Percentiles rank a stretch among this genome's conserved stretches.
phyloP scores from a whole-genome alignment of 2,888 invertebrate species.

The Lymantria monacha region DNA sequence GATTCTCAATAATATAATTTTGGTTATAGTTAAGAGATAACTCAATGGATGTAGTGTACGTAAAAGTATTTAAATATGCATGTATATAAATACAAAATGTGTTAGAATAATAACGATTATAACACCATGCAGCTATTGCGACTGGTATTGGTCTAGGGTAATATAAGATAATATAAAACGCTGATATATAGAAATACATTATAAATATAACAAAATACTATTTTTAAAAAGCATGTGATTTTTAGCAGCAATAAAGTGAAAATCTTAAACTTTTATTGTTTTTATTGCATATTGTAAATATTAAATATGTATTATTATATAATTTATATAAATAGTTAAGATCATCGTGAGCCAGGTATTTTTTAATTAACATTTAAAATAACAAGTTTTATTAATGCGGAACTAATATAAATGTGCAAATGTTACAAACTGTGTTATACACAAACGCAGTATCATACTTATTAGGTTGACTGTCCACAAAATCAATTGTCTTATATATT shows the following conservation, averaged over 20 bases:
- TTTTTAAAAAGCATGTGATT: conserved; percentile 41
- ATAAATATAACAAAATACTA: too few species aligned
- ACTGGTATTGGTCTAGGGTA: conserved; percentile 7
- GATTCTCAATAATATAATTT: background rate
- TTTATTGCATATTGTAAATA: conserved; percentile 7
- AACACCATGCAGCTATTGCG: conserved; percentile 5
- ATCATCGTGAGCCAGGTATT: conserved; percentile 20
- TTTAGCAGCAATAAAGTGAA: conserved; percentile 7
- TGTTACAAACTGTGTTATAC: conserved; percentile 14
- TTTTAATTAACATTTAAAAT: conserved; percentile 30
- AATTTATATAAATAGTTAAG: conserved; percentile 25
- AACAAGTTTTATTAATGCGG: conserved; percentile 30
- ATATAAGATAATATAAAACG: too few species aligned
- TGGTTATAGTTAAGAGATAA: background rate
- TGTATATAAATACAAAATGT: conserved; percentile 16
- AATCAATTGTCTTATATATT: too few species aligned
- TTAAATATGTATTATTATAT: conserved; percentile 4
- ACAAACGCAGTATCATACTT: background rate
- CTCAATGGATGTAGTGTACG: background rate
- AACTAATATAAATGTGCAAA: conserved; percentile 23
- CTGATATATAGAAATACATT: too few species aligned
- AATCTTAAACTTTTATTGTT: background rate
- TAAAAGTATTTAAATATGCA: background rate
- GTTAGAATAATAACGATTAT: background rate
- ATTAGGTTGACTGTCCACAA: too few species aligned